phyloP scores from a whole-genome alignment of 92 coral and sea anemone species.

The Chrysogorgia sp. region DNA sequence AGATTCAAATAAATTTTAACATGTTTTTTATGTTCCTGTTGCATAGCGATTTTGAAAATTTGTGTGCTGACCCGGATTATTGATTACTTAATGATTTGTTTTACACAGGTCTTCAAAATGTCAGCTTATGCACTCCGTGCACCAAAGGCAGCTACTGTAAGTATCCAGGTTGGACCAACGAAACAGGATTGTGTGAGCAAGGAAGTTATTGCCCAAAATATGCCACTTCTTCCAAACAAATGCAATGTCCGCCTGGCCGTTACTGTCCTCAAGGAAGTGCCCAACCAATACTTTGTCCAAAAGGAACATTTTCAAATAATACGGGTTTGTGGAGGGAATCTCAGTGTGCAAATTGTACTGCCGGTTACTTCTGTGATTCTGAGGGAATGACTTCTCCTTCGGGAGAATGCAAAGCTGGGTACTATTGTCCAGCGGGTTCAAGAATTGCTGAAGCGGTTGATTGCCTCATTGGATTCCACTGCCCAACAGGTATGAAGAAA shows the following conservation, averaged over 20 bases:
- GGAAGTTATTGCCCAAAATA: constrained; percentile 80
- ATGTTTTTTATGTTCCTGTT: too few relatives aligned
- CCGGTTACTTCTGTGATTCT: constrained; percentile 81
- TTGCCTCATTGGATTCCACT: constrained; percentile 90
- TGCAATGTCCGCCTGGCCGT: constrained; percentile 78
- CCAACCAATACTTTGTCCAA: constrained; percentile 74
- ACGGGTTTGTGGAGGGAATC: constrained; percentile 78
- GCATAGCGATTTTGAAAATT: too few relatives aligned
- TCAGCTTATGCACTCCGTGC: constrained; percentile 80
- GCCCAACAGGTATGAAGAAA: constrained; percentile 75
- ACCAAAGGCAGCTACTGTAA: constrained; percentile 86
- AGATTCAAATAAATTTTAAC: too few relatives aligned
- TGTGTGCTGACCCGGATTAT: too few relatives aligned
- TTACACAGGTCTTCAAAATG: constrained; percentile 76
- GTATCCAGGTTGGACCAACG: constrained; percentile 74
- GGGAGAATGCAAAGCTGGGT: constrained; percentile 83
- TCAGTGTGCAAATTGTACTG: constrained; percentile 85
- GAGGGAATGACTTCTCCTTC: constrained; percentile 72
- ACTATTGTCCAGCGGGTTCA: constrained; percentile 89
- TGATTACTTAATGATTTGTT: neutral
- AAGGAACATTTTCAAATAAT: constrained; percentile 80
- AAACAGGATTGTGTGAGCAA: constrained; percentile 74
- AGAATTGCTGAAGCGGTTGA: constrained; percentile 65
- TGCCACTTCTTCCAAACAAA: constrained; percentile 61
- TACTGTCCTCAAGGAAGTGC: constrained; percentile 88